Conservation (phyloP, 2,113 vertebrate genomes). For the Hippopotamus amphibius region DNA sequence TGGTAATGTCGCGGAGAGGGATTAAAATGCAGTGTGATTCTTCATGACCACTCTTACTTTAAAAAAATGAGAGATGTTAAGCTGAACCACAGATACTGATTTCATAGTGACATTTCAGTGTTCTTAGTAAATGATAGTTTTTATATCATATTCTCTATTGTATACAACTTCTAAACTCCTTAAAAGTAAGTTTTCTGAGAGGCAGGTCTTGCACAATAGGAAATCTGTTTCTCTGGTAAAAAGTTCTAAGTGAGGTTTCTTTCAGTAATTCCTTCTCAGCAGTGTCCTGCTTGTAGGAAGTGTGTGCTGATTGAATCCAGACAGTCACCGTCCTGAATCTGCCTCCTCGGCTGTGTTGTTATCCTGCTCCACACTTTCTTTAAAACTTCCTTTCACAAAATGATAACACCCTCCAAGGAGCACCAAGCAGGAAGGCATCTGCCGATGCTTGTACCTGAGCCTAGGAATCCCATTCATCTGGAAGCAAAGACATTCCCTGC, state of each 20-base stretch:
- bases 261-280: neutral
- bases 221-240: conserved; percentile 7
- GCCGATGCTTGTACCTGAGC: neutral
- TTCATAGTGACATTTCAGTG: neutral
- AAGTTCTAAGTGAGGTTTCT: neutral
- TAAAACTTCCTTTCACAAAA: conserved; percentile 9
- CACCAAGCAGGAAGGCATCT: neutral
- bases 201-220: neutral
- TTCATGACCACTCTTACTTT: neutral
- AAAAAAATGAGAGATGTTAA: neutral
- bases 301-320: conserved; percentile 8
- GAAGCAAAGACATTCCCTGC: neutral
- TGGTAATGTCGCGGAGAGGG: neutral
- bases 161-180: neutral
- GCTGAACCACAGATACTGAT: neutral
- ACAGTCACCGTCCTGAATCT: neutral
- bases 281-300: neutral
- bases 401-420: neutral
- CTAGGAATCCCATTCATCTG: neutral
- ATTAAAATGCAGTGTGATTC: neutral
- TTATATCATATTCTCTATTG: neutral
- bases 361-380: neutral
- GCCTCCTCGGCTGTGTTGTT: neutral
- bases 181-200: neutral
- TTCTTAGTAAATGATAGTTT: neutral